Evolutionary conservation across 2,113 vertebrate species (phyloP).

Genomic region (Ariopsis seemanni): DNA sequence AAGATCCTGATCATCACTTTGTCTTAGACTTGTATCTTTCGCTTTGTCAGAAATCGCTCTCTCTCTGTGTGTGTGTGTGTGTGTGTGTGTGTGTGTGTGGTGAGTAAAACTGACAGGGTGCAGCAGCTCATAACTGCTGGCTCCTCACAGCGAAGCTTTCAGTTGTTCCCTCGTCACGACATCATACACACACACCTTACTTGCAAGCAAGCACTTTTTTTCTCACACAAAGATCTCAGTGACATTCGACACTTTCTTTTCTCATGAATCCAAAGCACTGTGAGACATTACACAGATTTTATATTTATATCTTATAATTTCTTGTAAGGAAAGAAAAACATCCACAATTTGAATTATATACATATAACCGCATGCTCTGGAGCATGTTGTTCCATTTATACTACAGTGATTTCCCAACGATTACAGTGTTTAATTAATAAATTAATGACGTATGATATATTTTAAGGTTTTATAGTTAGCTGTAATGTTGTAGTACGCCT

Average conservation of each 20-base stretch:
- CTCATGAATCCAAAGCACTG: neutral
- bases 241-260: neutral
- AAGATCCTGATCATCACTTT: neutral
- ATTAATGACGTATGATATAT: neutral
- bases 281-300: neutral
- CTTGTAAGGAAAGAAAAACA: neutral
- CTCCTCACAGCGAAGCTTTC: neutral
- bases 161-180: constrained; percentile 28
- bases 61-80: neutral
- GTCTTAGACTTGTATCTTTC: neutral
- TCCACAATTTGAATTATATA: neutral
- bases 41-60: neutral
- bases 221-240: neutral
- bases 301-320: neutral
- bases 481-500: neutral
- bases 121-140: constrained; percentile 18
- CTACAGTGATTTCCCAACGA: neutral
- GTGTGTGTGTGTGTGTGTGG: constrained; percentile 13
- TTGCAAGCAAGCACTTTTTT: neutral
- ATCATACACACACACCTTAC: neutral
- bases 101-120: constrained; percentile 33
- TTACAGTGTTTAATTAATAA: neutral
- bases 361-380: neutral
- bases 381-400: neutral
- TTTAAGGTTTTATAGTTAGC: neutral